Percentiles rank a stretch among this genome's conserved stretches.
Evolutionary conservation across 2,888 invertebrate species (phyloP).

Genomic region (Spicauda simplicius): DNA sequence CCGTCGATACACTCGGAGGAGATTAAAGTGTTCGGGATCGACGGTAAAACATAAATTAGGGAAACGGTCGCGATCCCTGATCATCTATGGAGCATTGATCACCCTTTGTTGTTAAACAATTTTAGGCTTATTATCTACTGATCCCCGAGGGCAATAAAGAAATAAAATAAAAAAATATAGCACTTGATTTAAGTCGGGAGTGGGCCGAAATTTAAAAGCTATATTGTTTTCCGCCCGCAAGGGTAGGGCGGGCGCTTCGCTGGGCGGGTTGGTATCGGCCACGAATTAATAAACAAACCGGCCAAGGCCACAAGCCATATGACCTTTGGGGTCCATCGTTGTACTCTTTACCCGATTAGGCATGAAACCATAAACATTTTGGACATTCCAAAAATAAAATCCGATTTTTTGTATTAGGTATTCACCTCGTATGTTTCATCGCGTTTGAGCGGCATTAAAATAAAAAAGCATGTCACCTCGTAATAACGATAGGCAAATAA

Average conservation of each 20-base stretch:
- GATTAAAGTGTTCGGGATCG: constrained; percentile 80
- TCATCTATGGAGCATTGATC: constrained; percentile 46
- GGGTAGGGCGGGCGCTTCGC: constrained; percentile 66
- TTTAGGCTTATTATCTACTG: neutral
- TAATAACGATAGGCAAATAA: constrained; percentile 6
- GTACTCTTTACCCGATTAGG: constrained; percentile 51
- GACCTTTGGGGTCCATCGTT: constrained; percentile 68
- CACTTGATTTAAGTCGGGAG: constrained; percentile 69
- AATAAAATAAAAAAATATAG: constrained; percentile 36
- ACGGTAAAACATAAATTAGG: constrained; percentile 71
- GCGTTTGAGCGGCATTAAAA: neutral
- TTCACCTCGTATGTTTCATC: neutral
- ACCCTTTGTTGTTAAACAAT: constrained; percentile 11
- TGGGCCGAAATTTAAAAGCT: constrained; percentile 72
- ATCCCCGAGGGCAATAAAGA: constrained; percentile 10
- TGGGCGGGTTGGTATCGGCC: constrained; percentile 67
- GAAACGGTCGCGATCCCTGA: constrained; percentile 59
- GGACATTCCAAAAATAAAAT: neutral
- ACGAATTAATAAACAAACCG: constrained; percentile 80
- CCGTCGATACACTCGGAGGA: constrained; percentile 76
- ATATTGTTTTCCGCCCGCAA: constrained; percentile 75
- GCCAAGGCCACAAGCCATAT: constrained; percentile 71
- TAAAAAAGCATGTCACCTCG: neutral
- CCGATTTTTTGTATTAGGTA: no score
- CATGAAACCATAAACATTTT: neutral